Conservation (phyloP, 2,113 vertebrate species). For the Isichthys henryi region DNA sequence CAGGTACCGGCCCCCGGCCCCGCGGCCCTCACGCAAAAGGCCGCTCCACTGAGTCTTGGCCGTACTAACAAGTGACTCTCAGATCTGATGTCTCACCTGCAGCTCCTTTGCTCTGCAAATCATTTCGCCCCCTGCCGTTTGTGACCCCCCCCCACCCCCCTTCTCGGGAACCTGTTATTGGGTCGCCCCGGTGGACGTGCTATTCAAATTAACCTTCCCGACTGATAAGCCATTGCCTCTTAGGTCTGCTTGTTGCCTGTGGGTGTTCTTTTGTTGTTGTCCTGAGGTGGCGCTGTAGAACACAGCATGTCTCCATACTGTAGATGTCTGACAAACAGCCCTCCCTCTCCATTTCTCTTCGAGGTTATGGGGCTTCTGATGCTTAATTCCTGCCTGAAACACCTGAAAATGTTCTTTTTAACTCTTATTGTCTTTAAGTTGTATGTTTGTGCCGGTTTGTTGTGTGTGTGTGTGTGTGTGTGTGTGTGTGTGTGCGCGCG, state of each 20-base stretch:
- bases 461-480: neutral
- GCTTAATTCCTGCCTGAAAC: slow-evolving; percentile 28
- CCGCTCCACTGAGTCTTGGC: slow-evolving; percentile 21
- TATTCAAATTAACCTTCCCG: neutral
- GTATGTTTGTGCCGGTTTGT: neutral
- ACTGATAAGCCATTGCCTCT: neutral
- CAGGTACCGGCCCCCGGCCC: slow-evolving; percentile 66
- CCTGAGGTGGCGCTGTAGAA: neutral
- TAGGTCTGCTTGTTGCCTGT: neutral
- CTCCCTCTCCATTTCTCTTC: neutral
- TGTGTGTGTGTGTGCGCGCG: slow-evolving; percentile 9
- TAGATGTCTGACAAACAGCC: neutral
- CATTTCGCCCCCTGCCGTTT: neutral
- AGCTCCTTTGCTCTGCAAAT: neutral
- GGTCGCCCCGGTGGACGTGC: neutral
- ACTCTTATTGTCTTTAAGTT: neutral
- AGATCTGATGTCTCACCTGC: neutral
- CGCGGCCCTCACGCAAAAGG: neutral
- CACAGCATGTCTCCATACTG: neutral
- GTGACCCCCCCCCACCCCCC: slow-evolving; percentile 14
- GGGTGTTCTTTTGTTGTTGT: neutral
- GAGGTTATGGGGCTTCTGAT: slow-evolving; percentile 12
- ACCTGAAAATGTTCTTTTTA: neutral
- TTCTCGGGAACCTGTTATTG: neutral
- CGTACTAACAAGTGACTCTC: slow-evolving; percentile 30